Evolutionary conservation across 2,113 vertebrate species (phyloP), one percentile per base, ranked within the genome.

Genomic region (Triplophysa dalaica): DNA sequence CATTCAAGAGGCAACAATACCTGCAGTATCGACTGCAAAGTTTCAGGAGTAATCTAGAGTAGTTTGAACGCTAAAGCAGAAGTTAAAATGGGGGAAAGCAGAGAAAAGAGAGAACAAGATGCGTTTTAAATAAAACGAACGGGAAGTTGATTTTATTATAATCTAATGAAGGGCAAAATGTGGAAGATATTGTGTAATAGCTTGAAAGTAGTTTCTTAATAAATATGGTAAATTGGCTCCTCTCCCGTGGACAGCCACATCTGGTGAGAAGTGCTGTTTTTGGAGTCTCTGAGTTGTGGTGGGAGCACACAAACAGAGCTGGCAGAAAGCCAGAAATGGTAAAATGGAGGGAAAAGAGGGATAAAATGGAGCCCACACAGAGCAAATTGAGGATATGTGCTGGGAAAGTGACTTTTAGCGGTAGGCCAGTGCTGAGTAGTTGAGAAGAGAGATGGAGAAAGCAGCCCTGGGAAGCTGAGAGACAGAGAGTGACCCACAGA

Each of bases 291-390:
- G 29, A 41, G 52, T 43, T 58, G 29, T 24, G n/a, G 13, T 11
- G 33, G 68, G 50, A 11, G 17, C 17, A 12, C 54, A 65, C 19
- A 54, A 65, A 65, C 2, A 2, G 74, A 33, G 60, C 74, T 54
- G 62, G 58, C 54, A 13, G 16, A 73, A n/a, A 43, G 70, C 29
- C 70, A 61, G n/a, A 11, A 48, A 63, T 48, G 13, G 73, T 26
- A 22, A 75, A 66, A 54, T 65, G 45, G 48, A 2, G 14, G 45
- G 61, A 9, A 76, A 76, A 50, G 22, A 38, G 61, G 61, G 24
- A 52, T 65, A 77, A 65, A 65, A 77, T 50, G 75, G 62, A 65
- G 41, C 45, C 5, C 43, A 65, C 61, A 76, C 26, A 76, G 74
- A 65, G 45, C 24, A 76, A 76, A 77, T 66, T 77, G 45, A 65